Percentiles rank a stretch among this genome's conserved stretches.
phyloP scores from a whole-genome alignment of 2,888 invertebrate species.

The Trachelus stipa region DNA sequence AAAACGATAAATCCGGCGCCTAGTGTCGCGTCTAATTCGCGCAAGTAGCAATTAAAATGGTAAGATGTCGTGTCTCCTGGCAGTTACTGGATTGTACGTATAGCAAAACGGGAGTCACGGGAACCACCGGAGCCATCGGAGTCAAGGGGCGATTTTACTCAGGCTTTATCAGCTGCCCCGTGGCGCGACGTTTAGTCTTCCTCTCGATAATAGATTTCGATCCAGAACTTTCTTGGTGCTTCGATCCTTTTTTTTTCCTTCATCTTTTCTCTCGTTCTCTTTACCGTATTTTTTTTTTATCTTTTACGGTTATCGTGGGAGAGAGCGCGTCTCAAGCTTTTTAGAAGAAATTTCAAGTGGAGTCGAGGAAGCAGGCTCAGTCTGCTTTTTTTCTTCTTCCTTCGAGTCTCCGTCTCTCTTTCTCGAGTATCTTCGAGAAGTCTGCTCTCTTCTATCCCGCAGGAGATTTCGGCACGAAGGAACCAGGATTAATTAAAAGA shows the following conservation, averaged over 20 bases:
- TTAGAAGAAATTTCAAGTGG: background rate
- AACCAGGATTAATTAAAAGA: slow-evolving; percentile 47
- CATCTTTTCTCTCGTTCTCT: background rate
- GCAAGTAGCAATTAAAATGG: slow-evolving; percentile 37
- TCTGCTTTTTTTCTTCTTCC: background rate
- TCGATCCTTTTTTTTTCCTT: background rate
- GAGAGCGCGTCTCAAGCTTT: too few relatives aligned
- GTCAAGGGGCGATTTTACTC: background rate
- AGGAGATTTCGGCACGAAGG: slow-evolving; percentile 20
- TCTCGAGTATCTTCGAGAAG: background rate
- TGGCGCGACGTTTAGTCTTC: background rate
- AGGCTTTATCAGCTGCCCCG: background rate
- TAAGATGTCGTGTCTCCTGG: slow-evolving; percentile 41
- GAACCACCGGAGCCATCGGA: background rate
- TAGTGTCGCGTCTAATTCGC: slow-evolving; percentile 14
- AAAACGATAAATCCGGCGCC: background rate
- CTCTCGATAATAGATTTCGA: background rate
- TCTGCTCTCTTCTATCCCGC: slow-evolving; percentile 31
- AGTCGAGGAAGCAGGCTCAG: background rate
- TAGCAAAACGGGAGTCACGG: background rate
- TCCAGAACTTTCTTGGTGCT: background rate
- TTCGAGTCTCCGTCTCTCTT: background rate
- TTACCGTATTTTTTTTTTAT: background rate
- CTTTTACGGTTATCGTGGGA: background rate
- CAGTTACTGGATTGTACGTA: slow-evolving; percentile 23